These are phyloP conservation scores for Taphrorychus bicolor DNA, from an alignment of 2,888 invertebrate genomes.

Conservation along the genomic window DNA sequence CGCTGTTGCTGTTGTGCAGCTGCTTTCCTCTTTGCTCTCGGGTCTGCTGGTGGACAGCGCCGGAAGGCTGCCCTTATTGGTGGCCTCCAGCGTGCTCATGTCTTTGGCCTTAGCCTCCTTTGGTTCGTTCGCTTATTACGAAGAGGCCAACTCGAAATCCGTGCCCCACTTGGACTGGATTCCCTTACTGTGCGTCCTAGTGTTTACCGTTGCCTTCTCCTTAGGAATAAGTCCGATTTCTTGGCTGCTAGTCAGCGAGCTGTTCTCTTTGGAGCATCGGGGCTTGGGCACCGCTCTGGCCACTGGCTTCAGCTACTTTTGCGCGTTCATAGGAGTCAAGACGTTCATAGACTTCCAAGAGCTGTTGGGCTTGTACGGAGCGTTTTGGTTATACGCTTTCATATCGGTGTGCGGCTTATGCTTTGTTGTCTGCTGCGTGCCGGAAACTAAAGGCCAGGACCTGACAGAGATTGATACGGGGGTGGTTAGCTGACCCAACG, in stretches of 20 bases:
- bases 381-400: slow-evolving; percentile 88
- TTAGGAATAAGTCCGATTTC: slow-evolving; percentile 88
- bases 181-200: slow-evolving; percentile 80
- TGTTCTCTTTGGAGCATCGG: slow-evolving; percentile 83
- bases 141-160: slow-evolving; percentile 66
- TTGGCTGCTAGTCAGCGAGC: slow-evolving; percentile 82
- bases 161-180: slow-evolving; percentile 77
- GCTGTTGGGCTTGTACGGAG: slow-evolving; percentile 78
- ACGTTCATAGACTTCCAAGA: slow-evolving; percentile 85
- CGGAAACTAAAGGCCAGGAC: slow-evolving; percentile 90
- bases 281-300: slow-evolving; percentile 89
- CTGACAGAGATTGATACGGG: slow-evolving; percentile 84
- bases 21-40: slow-evolving; percentile 83
- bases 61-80: slow-evolving; percentile 82
- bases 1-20: slow-evolving; percentile 83
- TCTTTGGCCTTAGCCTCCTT: slow-evolving; percentile 85
- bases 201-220: slow-evolving; percentile 87
- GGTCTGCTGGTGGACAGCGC: slow-evolving; percentile 85
- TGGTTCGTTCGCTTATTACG: slow-evolving; percentile 84
- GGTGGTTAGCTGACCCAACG: slow-evolving; percentile 52
- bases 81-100: slow-evolving; percentile 85
- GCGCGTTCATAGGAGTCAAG: slow-evolving; percentile 86
- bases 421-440: slow-evolving; percentile 86
- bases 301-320: slow-evolving; percentile 85
- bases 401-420: slow-evolving; percentile 82